These are phyloP conservation scores for Melieria picta DNA, from an alignment of 2,888 invertebrate genomes.

Conservation along the genomic window DNA sequence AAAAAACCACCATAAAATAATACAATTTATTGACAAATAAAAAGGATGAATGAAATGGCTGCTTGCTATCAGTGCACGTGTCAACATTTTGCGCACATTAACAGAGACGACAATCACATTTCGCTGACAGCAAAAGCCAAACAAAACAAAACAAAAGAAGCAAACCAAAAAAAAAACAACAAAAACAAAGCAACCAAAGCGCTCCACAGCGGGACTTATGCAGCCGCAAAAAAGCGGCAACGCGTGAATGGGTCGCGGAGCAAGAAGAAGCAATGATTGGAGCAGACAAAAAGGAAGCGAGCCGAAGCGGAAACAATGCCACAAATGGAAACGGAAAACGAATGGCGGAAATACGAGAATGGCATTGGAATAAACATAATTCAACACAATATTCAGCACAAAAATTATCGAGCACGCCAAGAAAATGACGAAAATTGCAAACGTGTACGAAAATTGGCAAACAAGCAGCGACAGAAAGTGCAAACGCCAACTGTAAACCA, in stretches of 20 bases:
- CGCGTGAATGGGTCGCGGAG: too few species aligned
- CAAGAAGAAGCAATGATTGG: too few species aligned
- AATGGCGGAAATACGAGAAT: conserved; percentile 23
- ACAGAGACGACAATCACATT: not conserved
- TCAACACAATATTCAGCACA: not conserved
- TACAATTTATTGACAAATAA: conserved; percentile 3
- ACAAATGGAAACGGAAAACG: not conserved
- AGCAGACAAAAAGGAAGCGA: not conserved
- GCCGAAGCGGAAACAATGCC: conserved; percentile 10
- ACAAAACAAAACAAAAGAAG: not conserved
- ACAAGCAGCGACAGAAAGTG: not conserved
- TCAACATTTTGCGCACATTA: conserved; percentile 23
- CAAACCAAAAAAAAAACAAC: not conserved
- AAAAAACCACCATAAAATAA: not conserved
- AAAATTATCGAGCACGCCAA: not conserved
- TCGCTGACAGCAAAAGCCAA: conserved; percentile 3
- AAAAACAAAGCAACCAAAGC: too few species aligned
- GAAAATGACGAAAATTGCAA: conserved; percentile 28
- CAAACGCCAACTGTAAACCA: too few species aligned
- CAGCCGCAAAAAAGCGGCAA: too few species aligned
- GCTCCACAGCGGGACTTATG: too few species aligned
- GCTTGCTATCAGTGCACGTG: conserved; percentile 25
- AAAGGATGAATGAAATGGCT: conserved; percentile 23
- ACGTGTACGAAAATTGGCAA: conserved; percentile 6
- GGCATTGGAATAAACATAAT: conserved; percentile 30